Conservation (phyloP, 1,140 invertebrate species). For the Drosophila pseudoananassae region DNA sequence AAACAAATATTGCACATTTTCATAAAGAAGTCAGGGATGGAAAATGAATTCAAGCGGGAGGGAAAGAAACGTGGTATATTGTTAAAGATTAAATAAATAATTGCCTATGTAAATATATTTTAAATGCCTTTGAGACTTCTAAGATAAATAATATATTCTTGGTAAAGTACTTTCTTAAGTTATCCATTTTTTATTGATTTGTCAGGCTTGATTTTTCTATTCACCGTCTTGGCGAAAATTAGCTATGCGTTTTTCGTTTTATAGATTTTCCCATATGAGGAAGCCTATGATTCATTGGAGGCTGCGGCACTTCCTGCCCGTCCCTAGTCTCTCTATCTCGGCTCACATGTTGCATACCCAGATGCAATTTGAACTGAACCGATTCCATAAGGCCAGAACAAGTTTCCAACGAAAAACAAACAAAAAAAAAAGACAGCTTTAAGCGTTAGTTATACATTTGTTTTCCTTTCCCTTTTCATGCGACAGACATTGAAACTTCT, state of each 20-base stretch:
- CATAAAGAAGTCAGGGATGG: slow-evolving; percentile 59
- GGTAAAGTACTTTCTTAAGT: not conserved
- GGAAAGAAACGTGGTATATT: not conserved
- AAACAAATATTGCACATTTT: slow-evolving; percentile 71
- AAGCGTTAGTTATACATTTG: slow-evolving; percentile 61
- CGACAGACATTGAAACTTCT: slow-evolving; percentile 67
- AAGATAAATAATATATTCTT: no score
- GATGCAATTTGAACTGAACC: slow-evolving; percentile 56
- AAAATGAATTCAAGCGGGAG: not conserved
- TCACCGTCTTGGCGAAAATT: not conserved
- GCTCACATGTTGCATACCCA: slow-evolving; percentile 41
- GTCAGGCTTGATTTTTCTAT: not conserved
- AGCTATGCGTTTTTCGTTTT: not conserved
- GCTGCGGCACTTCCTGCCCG: slow-evolving; percentile 35
- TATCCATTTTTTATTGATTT: not conserved
- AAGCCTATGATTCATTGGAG: slow-evolving; percentile 38
- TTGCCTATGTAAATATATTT: no score
- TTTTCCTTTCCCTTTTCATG: slow-evolving; percentile 76
- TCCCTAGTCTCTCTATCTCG: slow-evolving; percentile 29
- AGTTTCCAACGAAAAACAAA: slow-evolving; percentile 49
- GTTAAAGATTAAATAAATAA: not conserved
- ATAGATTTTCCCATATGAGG: slow-evolving; percentile 24
- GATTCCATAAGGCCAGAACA: slow-evolving; percentile 60
- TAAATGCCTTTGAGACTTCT: no score
- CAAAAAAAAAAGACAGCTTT: slow-evolving; percentile 27